Evolutionary conservation across 2,888 invertebrate species (phyloP).

Genomic region (Zeuzera pyrina): DNA sequence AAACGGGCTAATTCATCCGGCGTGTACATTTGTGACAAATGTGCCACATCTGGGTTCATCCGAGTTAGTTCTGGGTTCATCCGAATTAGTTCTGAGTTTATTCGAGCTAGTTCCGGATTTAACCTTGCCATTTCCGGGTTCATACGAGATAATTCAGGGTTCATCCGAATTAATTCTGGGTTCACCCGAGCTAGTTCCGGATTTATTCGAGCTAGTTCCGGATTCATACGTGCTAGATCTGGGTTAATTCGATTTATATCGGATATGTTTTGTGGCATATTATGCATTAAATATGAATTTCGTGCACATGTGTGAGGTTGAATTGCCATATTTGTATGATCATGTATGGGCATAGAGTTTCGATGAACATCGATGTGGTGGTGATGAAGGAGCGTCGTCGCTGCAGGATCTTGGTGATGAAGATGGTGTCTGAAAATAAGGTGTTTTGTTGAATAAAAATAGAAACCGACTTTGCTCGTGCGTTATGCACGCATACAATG

Average conservation of each 20-base stretch:
- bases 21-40: constrained; percentile 28
- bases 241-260: constrained; percentile 27
- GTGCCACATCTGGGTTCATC: constrained; percentile 14
- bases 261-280: constrained; percentile 18
- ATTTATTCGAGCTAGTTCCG: constrained; percentile 19
- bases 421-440: constrained; percentile 47
- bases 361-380: constrained; percentile 55
- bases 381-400: constrained; percentile 58
- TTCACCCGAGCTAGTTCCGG: constrained; percentile 25
- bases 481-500: too few relatives aligned
- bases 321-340: constrained; percentile 26
- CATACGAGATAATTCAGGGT: constrained; percentile 29
- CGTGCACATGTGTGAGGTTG: constrained; percentile 43
- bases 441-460: too few relatives aligned
- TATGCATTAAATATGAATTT: constrained; percentile 38
- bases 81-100: constrained; percentile 23
- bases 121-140: constrained; percentile 27
- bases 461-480: too few relatives aligned
- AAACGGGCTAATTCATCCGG: constrained; percentile 31
- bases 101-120: constrained; percentile 24
- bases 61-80: constrained; percentile 22
- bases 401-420: constrained; percentile 56
- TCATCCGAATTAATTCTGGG: constrained; percentile 24
- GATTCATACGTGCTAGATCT: constrained; percentile 24
- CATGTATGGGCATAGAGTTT: constrained; percentile 29